These are phyloP conservation scores for Eleginops maclovinus DNA, from an alignment of 2,113 vertebrate species.

Conservation along the genomic window DNA sequence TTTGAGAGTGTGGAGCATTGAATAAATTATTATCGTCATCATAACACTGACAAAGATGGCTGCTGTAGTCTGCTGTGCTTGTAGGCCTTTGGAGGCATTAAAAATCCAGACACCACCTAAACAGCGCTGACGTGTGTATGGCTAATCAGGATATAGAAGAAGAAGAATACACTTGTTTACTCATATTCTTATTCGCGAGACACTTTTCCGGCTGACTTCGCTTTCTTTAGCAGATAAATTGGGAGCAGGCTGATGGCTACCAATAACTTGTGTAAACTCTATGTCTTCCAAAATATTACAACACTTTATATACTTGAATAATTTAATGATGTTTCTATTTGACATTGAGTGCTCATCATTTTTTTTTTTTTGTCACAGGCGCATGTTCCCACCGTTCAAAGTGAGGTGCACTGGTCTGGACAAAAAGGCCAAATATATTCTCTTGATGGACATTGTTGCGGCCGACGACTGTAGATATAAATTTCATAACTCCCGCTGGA, in stretches of 20 bases:
- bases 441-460: constrained; percentile 98
- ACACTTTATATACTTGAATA: not conserved
- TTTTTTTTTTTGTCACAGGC: constrained; percentile 79
- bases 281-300: not conserved
- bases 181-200: not conserved
- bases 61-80: constrained; percentile 30
- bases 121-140: not conserved
- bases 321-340: not conserved
- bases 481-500: constrained; percentile 99
- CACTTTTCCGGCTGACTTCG: not conserved
- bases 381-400: constrained; percentile 99
- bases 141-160: not conserved
- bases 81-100: constrained; percentile 25
- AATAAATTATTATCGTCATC: constrained; percentile 47
- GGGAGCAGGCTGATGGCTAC: not conserved
- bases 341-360: constrained; percentile 3
- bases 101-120: constrained; percentile 18
- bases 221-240: not conserved
- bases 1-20: constrained; percentile 15
- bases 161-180: not conserved
- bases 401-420: constrained; percentile 98
- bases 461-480: constrained; percentile 99
- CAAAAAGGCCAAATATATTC: constrained; percentile 99
- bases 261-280: not conserved
- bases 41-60: constrained; percentile 59